A percentile compares a stretch with the other conserved stretches of the same genome.
Conservation (phyloP, 2,113 vertebrate species). For the Philantomba maxwellii region DNA sequence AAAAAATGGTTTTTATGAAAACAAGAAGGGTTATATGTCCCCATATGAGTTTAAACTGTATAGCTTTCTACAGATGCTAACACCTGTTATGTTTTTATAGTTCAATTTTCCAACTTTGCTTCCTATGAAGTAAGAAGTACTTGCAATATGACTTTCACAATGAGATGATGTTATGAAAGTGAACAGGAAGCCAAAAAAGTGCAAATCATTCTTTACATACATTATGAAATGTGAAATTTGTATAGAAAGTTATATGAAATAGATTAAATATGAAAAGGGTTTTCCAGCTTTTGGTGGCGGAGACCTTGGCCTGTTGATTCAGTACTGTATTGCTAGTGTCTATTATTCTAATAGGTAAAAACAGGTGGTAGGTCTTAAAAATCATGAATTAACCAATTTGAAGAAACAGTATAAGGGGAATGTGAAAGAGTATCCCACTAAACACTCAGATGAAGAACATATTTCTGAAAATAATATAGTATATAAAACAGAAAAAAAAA, state of each 20-base stretch:
- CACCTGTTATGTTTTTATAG: not conserved
- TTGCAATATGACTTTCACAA: not conserved
- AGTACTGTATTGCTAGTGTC: not conserved
- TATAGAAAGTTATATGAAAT: not conserved
- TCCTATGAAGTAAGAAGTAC: not conserved
- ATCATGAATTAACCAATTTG: not conserved
- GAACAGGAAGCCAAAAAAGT: not conserved
- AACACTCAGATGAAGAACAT: not conserved
- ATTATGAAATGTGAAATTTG: not conserved
- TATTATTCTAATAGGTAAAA: not conserved
- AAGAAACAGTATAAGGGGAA: not conserved
- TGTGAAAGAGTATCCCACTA: not conserved
- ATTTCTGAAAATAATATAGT: not conserved
- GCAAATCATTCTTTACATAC: not conserved
- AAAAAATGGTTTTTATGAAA: not conserved
- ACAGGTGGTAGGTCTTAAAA: not conserved
- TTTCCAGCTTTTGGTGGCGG: not conserved
- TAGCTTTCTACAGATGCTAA: not conserved
- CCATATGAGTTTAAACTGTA: not conserved
- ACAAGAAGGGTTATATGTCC: not conserved
- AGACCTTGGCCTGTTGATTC: not conserved
- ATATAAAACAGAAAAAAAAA: not conserved
- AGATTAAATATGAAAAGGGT: not conserved
- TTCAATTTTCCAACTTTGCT: not conserved
- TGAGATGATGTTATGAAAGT: not conserved